Evolutionary conservation across 2,797 vertebrate genomes (phyloP).

Genomic region (Poecilia velifera): DNA sequence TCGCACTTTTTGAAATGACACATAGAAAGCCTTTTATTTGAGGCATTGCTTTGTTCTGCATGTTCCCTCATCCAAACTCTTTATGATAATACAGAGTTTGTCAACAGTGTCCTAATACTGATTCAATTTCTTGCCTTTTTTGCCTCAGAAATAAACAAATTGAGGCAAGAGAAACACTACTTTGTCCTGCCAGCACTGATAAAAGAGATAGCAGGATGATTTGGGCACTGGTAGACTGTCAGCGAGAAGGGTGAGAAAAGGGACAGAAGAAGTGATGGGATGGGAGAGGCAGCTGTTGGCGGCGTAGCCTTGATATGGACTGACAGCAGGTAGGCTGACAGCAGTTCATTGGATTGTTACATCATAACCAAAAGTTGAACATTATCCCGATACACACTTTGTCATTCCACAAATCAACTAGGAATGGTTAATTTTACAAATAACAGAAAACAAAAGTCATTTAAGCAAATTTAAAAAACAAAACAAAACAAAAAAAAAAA

Average conservation of each 20-base stretch:
- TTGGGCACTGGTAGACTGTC: constrained; percentile 55
- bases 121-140: constrained; percentile 37
- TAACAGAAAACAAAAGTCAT: constrained; percentile 48
- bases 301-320: constrained; percentile 59
- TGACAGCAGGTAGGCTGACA: constrained; percentile 49
- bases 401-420: constrained; percentile 61
- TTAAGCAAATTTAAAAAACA: constrained; percentile 34
- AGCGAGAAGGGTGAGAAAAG: constrained; percentile 61
- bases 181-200: constrained; percentile 64
- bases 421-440: constrained; percentile 57
- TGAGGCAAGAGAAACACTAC: constrained; percentile 55
- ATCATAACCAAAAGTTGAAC: constrained; percentile 30
- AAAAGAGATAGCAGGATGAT: constrained; percentile 61
- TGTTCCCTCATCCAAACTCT: constrained; percentile 9
- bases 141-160: constrained; percentile 53
- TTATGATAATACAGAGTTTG: constrained; percentile 26
- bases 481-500: constrained; percentile 7
- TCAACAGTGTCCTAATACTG: constrained; percentile 39
- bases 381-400: constrained; percentile 51
- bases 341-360: constrained; percentile 54
- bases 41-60: constrained; percentile 29
- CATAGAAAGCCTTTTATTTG: constrained; percentile 44
- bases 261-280: constrained; percentile 50
- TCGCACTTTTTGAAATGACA: constrained; percentile 51
- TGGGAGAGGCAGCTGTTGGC: constrained; percentile 41